Base-by-base conservation (phyloP, 2,113 vertebrate species). In the Odontophorus gujanensis region DNA sequence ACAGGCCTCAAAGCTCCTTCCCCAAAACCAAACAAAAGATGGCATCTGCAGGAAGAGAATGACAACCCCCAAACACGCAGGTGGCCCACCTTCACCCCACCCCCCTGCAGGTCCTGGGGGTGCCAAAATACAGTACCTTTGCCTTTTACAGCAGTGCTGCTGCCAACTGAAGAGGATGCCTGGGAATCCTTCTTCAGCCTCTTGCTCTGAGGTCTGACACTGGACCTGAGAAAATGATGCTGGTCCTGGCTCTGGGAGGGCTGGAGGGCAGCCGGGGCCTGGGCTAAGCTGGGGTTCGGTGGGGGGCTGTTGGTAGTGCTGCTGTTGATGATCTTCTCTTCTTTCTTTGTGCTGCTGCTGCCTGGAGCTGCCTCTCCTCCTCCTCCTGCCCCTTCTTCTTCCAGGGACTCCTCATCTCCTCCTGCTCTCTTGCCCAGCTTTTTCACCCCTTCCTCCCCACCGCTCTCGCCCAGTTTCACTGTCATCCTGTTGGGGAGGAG, bases 141-240 rank as follows among this genome's bases (percentile, higher is more conserved):
- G 53, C 97, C 92, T 72, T 97, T 97, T 9, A 97, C 95, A 16
- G 95, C 93, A 6, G 93, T 51, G 63, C 94, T 80, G 90, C 98
- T 97, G 87, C 98, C 98, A 96, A 97, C 98, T 24, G 99, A 97
- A 82, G 98, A 96, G 75, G 99, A 97, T 95, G 98, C 97, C 95
- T 98, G 95, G n/a, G 98, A 97, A 97, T 99, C 99, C 97, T 99
- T 99, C 98, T 99, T 98, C 96, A 99, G 98, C 97, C 99, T 98
- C 96, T 99, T 99, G 98, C 98, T 99, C 96, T 99, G 99, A 66
- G 99, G 99, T 97, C 99, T 97, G 95, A 99, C 99, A 75, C 99
- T 99, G 89, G 99, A 99, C 96, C 99, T 98, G 81, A 99, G 98
- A 97, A 99, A 99, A 98, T 99, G 99, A 98, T 99, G 99, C 98